These are phyloP conservation scores for Nesoenas mayeri DNA, from an alignment of 2,113 vertebrate species.

Conservation along the genomic window DNA sequence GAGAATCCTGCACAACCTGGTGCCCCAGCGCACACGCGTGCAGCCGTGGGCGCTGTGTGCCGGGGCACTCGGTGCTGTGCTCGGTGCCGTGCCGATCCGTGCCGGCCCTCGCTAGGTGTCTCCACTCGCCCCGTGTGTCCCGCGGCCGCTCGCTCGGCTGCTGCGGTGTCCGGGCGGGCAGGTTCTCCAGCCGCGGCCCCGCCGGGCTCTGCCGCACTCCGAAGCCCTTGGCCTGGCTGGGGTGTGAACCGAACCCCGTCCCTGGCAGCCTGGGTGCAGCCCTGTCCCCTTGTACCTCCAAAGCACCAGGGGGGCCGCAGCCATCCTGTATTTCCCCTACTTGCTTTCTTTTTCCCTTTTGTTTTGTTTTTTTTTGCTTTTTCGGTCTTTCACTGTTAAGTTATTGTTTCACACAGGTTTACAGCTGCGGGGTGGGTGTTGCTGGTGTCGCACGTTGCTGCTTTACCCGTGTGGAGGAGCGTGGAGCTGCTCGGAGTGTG, in stretches of 20 bases:
- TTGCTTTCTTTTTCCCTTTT: no score
- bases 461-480: not conserved
- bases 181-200: not conserved
- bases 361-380: no score
- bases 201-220: constrained; percentile 57
- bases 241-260: constrained; percentile 44
- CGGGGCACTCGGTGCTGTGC: not conserved
- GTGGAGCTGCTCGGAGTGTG: not conserved
- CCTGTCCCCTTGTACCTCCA: accelerated
- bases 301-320: not conserved
- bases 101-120: constrained; percentile 25
- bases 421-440: constrained; percentile 59
- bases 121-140: not conserved
- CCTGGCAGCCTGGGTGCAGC: not conserved
- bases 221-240: constrained; percentile 71
- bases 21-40: not conserved
- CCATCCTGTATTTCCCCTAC: accelerated
- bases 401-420: constrained; percentile 74
- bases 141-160: not conserved
- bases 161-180: accelerated
- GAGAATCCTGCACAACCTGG: not conserved
- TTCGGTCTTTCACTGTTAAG: constrained; percentile 27
- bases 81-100: not conserved
- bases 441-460: not conserved
- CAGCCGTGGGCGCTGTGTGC: no score